Evolutionary conservation across 1,140 invertebrate species (phyloP).

Genomic region (Phenacoccus solenopsis): DNA sequence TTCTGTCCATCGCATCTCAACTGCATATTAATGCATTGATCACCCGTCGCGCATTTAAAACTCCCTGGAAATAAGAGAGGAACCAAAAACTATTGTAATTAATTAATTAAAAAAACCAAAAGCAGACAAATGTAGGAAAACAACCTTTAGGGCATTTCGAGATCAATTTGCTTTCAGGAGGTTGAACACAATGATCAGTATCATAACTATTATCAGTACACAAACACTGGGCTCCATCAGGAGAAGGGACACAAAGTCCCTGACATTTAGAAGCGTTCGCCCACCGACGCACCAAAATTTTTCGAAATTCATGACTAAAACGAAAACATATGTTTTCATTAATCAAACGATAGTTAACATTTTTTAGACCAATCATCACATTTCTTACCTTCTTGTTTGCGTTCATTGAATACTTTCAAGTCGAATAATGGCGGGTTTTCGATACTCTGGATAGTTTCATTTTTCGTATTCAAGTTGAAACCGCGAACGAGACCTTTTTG

Average conservation of each 20-base stretch:
- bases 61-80: background rate
- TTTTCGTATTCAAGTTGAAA: conserved; percentile 34
- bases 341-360: conserved; percentile 13
- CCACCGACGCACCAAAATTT: conserved; percentile 41
- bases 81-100: background rate
- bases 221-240: conserved; percentile 28
- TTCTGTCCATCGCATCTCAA: conserved; percentile 52
- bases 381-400: conserved; percentile 38
- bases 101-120: background rate
- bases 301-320: background rate
- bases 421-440: conserved; percentile 47
- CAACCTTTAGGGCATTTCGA: background rate
- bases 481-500: conserved; percentile 42
- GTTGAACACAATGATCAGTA: background rate
- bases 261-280: conserved; percentile 31
- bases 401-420: conserved; percentile 44
- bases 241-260: conserved; percentile 38
- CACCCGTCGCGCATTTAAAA: conserved; percentile 50
- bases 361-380: no score
- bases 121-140: background rate
- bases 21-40: conserved; percentile 48
- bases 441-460: conserved; percentile 33
- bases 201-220: conserved; percentile 22
- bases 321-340: conserved; percentile 1
- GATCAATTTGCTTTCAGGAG: background rate